These are phyloP conservation scores for Dasyornis broadbenti DNA, from an alignment of 2,113 vertebrate species.

Conservation along the genomic window DNA sequence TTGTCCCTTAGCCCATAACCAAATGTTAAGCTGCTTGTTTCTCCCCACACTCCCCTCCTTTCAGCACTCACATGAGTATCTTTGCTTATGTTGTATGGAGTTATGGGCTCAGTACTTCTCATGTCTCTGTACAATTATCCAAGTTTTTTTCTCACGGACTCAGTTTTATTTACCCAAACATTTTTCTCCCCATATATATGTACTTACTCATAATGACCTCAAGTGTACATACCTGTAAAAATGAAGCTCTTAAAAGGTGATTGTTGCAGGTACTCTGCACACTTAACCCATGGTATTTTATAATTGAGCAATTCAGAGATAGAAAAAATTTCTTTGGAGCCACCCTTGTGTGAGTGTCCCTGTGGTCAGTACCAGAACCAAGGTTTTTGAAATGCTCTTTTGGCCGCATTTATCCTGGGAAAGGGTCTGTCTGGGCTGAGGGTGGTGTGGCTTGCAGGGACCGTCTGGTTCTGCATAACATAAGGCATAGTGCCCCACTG, in stretches of 20 bases:
- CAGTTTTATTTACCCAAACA: neutral
- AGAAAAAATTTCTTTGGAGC: neutral
- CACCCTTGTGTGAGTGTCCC: accelerated
- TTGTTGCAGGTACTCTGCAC: neutral
- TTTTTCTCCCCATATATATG: neutral
- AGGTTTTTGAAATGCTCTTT: neutral
- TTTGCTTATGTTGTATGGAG: constrained; percentile 3
- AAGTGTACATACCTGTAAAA: neutral
- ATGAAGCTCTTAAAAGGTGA: neutral
- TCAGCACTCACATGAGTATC: neutral
- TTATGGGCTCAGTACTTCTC: constrained; percentile 33
- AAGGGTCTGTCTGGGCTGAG: accelerated
- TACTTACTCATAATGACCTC: neutral
- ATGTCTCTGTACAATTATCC: neutral
- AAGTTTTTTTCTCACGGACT: neutral
- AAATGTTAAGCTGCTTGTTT: constrained; percentile 30
- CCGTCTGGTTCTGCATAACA: neutral
- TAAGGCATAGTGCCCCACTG: accelerated
- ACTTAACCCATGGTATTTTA: neutral
- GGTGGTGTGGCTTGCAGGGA: neutral
- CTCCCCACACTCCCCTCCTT: neutral
- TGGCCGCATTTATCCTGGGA: accelerated
- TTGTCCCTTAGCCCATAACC: constrained; percentile 45
- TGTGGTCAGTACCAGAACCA: accelerated
- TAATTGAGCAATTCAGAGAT: neutral